These are phyloP conservation scores for Galerucella nymphaeae DNA, from an alignment of 2,888 invertebrate genomes.

Conservation along the genomic window DNA sequence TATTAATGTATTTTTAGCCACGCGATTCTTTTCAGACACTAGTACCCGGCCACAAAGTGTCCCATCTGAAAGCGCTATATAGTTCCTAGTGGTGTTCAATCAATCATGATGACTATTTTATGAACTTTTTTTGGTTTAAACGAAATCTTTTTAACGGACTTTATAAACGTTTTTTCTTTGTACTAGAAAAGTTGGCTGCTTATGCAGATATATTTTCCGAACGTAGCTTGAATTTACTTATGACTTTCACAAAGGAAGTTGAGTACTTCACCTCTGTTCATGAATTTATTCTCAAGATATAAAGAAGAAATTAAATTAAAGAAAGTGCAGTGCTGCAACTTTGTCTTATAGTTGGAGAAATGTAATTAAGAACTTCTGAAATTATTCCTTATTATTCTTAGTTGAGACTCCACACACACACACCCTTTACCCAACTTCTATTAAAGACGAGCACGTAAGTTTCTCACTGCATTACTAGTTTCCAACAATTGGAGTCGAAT, in stretches of 20 bases:
- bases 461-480: background rate
- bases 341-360: slow-evolving; percentile 30
- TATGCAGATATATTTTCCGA: no score
- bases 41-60: no score
- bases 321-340: slow-evolving; percentile 37
- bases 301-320: slow-evolving; percentile 36
- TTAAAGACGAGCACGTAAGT: slow-evolving; percentile 4
- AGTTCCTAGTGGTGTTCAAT: no score
- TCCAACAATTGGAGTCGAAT: background rate
- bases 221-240: background rate
- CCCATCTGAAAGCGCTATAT: no score
- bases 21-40: no score
- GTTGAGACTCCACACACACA: slow-evolving; percentile 20
- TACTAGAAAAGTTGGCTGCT: no score
- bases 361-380: slow-evolving; percentile 40
- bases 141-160: no score
- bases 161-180: no score
- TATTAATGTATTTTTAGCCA: no score
- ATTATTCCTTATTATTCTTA: slow-evolving; percentile 41
- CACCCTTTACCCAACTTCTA: background rate
- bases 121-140: no score
- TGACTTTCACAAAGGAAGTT: background rate
- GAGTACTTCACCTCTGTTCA: slow-evolving; percentile 10
- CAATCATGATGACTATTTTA: no score
- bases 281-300: slow-evolving; percentile 15